Evolutionary conservation across 2,113 vertebrate species (phyloP).

Genomic region (Leptobrachium leishanense): DNA sequence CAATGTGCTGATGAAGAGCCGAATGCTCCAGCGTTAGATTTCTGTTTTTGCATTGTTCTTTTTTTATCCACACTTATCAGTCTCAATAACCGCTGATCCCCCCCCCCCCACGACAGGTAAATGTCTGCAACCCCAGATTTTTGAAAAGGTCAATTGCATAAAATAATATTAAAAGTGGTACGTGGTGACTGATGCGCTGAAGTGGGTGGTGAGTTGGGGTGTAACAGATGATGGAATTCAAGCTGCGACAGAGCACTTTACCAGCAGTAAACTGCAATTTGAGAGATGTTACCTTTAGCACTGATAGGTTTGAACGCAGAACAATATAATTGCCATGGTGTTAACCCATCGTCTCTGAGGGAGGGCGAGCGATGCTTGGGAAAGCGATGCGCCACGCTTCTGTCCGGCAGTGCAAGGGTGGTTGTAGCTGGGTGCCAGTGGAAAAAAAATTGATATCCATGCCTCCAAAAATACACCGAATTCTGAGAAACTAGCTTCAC

Average conservation of each 20-base stretch:
- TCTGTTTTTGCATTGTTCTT: no score
- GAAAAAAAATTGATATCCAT: background rate
- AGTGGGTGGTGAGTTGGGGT: conserved; percentile 5
- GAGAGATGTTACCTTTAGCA: background rate
- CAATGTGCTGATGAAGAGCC: no score
- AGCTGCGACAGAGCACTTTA: conserved; percentile 28
- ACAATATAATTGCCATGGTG: background rate
- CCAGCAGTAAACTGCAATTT: background rate
- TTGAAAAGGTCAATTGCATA: background rate
- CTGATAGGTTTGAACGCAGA: conserved; percentile 13
- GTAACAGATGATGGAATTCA: conserved; percentile 9
- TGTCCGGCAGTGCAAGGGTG: conserved; percentile 10
- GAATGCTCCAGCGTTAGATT: no score
- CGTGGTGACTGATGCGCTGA: background rate
- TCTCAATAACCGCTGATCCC: no score
- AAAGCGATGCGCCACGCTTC: background rate
- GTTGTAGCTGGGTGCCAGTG: background rate
- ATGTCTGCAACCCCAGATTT: no score
- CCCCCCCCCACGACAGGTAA: no score
- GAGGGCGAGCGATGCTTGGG: no score
- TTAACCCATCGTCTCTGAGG: conserved; percentile 12
- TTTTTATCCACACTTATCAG: no score
- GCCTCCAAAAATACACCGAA: conserved; percentile 6
- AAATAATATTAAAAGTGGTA: background rate
- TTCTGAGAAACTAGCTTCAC: conserved; percentile 21